Percentiles rank a stretch among this genome's conserved stretches.
Evolutionary conservation across 2,797 vertebrate species (phyloP).

Genomic region (Betta splendens): DNA sequence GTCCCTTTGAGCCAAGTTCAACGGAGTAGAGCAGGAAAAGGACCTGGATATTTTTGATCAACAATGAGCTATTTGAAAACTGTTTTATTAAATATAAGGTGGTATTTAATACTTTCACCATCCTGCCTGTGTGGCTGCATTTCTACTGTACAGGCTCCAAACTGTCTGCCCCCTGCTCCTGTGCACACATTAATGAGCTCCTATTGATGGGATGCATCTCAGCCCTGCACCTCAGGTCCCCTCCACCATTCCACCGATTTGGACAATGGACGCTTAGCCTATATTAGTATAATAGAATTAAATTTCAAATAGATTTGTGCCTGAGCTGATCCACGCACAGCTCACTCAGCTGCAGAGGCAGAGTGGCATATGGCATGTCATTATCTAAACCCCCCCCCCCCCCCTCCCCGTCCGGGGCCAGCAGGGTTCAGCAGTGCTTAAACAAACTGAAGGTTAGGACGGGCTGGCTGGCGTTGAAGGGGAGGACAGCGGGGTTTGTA

Average conservation of each 20-base stretch:
- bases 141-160: slow-evolving; percentile 53
- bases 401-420: slow-evolving; percentile 68
- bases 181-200: slow-evolving; percentile 58
- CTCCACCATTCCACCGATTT: slow-evolving; percentile 73
- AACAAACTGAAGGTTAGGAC: slow-evolving; percentile 81
- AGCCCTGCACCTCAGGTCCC: slow-evolving; percentile 55
- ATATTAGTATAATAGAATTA: slow-evolving; percentile 81
- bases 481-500: slow-evolving; percentile 64
- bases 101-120: slow-evolving; percentile 7
- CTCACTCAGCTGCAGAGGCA: slow-evolving; percentile 70
- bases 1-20: slow-evolving; percentile 24
- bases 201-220: slow-evolving; percentile 63
- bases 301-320: slow-evolving; percentile 77
- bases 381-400: slow-evolving; percentile 72
- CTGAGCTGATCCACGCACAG: slow-evolving; percentile 58
- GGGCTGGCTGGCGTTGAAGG: slow-evolving; percentile 65
- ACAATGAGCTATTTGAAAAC: slow-evolving; percentile 15
- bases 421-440: slow-evolving; percentile 78
- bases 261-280: slow-evolving; percentile 71
- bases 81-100: slow-evolving; percentile 12
- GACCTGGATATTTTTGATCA: slow-evolving; percentile 1
- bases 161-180: slow-evolving; percentile 52
- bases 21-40: slow-evolving; percentile 8
- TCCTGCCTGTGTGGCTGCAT: slow-evolving; percentile 20
- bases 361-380: slow-evolving; percentile 76